These are phyloP conservation scores for Bufotes viridis DNA, from an alignment of 2,797 vertebrate species.

Conservation along the genomic window DNA sequence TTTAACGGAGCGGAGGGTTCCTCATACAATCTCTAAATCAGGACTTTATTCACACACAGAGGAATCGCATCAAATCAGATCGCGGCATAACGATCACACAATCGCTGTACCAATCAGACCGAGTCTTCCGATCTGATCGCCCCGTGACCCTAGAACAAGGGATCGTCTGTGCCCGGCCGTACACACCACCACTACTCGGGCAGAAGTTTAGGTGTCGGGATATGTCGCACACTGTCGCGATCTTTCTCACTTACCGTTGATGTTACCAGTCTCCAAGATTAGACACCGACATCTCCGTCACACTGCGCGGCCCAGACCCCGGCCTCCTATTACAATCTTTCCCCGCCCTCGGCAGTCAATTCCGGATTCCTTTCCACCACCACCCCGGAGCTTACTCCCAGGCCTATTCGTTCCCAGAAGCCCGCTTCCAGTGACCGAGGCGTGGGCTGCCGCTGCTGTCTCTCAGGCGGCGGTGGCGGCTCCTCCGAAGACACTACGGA, in stretches of 20 bases:
- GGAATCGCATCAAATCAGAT: too few relatives aligned
- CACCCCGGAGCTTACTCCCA: not conserved
- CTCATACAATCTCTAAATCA: too few relatives aligned
- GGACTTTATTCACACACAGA: too few relatives aligned
- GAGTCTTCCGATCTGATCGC: not conserved
- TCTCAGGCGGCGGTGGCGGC: not conserved
- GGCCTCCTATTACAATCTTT: not conserved
- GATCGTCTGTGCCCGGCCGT: not conserved
- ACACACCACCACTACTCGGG: too few relatives aligned
- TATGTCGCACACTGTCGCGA: not conserved
- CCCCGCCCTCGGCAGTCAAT: conserved; percentile 15
- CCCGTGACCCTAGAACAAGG: not conserved
- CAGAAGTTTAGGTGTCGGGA: not conserved
- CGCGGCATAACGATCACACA: too few relatives aligned
- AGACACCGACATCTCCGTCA: not conserved
- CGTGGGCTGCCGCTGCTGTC: not conserved
- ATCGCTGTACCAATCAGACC: not conserved
- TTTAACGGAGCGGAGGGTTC: too few relatives aligned
- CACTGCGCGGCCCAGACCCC: conserved; percentile 30
- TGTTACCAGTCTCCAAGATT: not conserved
- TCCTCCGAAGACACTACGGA: conserved; percentile 24
- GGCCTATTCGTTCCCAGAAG: conserved; percentile 1
- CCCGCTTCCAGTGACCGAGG: not conserved
- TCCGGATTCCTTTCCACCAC: conserved; percentile 10
- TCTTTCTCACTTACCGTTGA: not conserved